phyloP scores from a whole-genome alignment of 1,140 invertebrate genomes.

The Neoseiulus cucumeris region DNA sequence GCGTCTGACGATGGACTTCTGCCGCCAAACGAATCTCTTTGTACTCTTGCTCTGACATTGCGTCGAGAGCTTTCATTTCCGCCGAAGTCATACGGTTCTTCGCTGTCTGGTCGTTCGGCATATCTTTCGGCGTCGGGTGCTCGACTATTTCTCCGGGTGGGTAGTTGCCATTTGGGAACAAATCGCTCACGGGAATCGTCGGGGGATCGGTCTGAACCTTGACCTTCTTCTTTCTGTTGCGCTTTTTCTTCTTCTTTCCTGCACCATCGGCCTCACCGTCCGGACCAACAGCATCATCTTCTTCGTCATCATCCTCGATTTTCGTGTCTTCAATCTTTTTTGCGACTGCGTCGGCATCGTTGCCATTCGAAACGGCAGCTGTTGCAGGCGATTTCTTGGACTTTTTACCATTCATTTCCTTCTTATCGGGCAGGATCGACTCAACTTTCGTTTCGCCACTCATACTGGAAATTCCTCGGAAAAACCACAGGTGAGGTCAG shows the following conservation, averaged over 20 bases:
- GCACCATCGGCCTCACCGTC: conserved; percentile 20
- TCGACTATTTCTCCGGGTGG: conserved; percentile 32
- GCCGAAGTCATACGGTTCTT: conserved; percentile 69
- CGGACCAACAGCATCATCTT: conserved; percentile 21
- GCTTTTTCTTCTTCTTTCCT: conserved; percentile 31
- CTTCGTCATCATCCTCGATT: conserved; percentile 19
- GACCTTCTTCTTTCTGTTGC: conserved; percentile 31
- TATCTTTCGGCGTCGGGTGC: conserved; percentile 26
- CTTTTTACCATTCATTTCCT: conserved; percentile 15
- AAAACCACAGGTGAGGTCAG: too few species aligned
- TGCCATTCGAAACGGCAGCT: not conserved
- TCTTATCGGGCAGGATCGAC: not conserved
- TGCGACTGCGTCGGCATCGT: conserved; percentile 12
- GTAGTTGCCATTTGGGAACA: conserved; percentile 55
- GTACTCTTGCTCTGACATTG: conserved; percentile 52
- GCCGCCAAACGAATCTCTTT: conserved; percentile 85
- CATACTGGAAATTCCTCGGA: too few species aligned
- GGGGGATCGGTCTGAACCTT: conserved; percentile 59
- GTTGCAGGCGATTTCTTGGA: not conserved
- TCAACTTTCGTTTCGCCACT: too few species aligned
- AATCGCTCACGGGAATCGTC: conserved; percentile 56
- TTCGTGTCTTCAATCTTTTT: conserved; percentile 15
- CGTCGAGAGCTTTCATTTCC: conserved; percentile 52
- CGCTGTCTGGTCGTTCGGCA: conserved; percentile 44
- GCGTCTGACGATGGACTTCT: conserved; percentile 86